Conservation (phyloP, 2,113 vertebrate genomes). For the Rhea americana region DNA sequence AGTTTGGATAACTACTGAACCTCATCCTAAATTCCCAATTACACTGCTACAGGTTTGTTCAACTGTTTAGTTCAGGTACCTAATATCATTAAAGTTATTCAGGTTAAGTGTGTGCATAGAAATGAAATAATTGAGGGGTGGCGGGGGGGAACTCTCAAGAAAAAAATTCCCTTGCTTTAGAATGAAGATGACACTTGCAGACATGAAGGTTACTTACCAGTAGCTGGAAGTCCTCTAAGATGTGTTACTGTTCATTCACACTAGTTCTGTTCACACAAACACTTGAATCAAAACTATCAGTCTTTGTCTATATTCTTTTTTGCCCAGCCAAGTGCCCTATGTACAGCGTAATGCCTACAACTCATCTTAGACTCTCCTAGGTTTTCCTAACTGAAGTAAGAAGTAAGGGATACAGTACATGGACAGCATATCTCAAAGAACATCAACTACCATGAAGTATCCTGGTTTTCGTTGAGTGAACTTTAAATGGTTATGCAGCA, state of each 20-base stretch:
- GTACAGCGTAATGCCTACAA: background rate
- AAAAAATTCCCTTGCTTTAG: background rate
- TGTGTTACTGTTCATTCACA: background rate
- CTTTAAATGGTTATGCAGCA: background rate
- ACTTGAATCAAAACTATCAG: background rate
- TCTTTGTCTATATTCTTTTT: background rate
- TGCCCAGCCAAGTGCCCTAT: background rate
- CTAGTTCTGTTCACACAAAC: background rate
- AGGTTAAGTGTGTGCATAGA: background rate
- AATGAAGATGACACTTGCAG: background rate
- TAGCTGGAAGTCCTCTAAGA: background rate
- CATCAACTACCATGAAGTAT: background rate
- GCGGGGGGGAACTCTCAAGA: background rate
- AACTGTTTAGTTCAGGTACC: background rate
- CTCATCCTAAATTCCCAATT: constrained; percentile 78
- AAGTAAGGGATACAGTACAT: background rate
- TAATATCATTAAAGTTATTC: background rate
- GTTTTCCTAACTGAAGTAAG: background rate
- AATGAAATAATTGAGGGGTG: background rate
- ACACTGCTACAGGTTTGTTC: constrained; percentile 78
- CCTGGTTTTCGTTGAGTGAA: background rate
- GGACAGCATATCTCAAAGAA: background rate
- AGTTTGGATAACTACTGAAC: constrained; percentile 82
- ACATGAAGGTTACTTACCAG: background rate
- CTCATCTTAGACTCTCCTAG: background rate